Percentiles rank a stretch among this genome's conserved stretches.
Conservation (phyloP, 2,797 vertebrate species). For the Antennarius maculatus region DNA sequence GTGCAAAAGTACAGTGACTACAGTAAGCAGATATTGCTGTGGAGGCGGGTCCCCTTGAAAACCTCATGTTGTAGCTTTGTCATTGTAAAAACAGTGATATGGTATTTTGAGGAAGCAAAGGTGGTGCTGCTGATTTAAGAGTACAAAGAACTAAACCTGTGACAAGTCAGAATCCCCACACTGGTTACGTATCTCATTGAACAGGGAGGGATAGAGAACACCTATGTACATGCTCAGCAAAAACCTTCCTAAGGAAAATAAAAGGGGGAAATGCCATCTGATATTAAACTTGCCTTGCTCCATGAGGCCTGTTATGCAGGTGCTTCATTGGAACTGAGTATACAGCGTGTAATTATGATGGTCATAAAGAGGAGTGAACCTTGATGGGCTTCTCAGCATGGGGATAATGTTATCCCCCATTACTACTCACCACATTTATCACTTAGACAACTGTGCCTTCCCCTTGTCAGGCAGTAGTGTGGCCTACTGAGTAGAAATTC, state of each 20-base stretch:
- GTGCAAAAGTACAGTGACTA: constrained; percentile 20
- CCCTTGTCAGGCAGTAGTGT: constrained; percentile 11
- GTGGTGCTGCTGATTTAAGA: constrained; percentile 2
- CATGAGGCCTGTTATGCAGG: constrained; percentile 35
- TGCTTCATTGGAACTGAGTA: constrained; percentile 55
- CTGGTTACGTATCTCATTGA: not conserved
- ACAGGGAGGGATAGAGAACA: not conserved
- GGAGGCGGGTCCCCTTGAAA: constrained; percentile 43
- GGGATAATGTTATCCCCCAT: constrained; percentile 65
- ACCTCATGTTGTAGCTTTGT: constrained; percentile 28
- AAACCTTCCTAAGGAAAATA: constrained; percentile 13
- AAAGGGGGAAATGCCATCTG: constrained; percentile 9
- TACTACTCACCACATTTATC: constrained; percentile 51
- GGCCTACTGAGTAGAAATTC: constrained; percentile 16
- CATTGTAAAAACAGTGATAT: constrained; percentile 49
- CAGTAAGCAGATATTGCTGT: constrained; percentile 56
- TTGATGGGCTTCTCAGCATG: constrained; percentile 56
- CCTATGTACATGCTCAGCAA: constrained; percentile 16
- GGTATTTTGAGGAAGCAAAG: constrained; percentile 16
- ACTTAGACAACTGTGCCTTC: constrained; percentile 34
- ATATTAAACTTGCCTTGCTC: constrained; percentile 32
- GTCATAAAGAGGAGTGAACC: constrained; percentile 66
- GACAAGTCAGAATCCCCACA: not conserved
- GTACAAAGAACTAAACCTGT: constrained; percentile 3
- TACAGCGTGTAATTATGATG: constrained; percentile 68